Evolutionary conservation across 1,140 invertebrate genomes (phyloP), one percentile per base, ranked within the genome.

Genomic region (Chlorops oryzae): DNA sequence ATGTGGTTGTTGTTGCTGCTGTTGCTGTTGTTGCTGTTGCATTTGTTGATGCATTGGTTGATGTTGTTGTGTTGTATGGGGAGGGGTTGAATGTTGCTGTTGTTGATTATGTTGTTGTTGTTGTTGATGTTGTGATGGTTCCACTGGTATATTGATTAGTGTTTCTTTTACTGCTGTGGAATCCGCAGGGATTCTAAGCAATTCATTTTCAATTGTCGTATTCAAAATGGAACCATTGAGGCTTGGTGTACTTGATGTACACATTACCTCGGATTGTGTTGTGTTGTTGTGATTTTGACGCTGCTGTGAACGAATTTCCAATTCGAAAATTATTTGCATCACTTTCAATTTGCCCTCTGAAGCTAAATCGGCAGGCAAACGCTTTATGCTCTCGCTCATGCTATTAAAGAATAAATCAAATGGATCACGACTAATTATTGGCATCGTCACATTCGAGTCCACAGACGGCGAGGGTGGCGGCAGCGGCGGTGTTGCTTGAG

Each of bases 371-470:
- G 46, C 17, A 0, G 65, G 65, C 37, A 69, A 47, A 1, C 38
- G 28, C n/a, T 69, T 69, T 54, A 69, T 62, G 0, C 61, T 69
- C 23, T 67, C 61, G 9, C 57, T 41, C 18, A 69, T 58, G 35
- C 65, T 69, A 13, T 69, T 63, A 6, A 69, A 62, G 37, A 69
- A 69, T 12, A 69, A 51, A 52, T 69, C 65, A 6, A 62, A 45
- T 4, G 64, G 5, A 4, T 4, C 3, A 4, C 27, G 20, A 18
- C 7, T 22, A 21, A 3, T n/a, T 5, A 25, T 1, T 12, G 27
- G 5, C 28, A 20, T 15, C 25, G 25, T 18, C 21, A 38, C 5
- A 22, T 25, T 45, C n/a, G 21, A n/a, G n/a, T n/a, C 17, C 46
- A 13, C 20, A 12, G 22, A 17, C 2, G 38, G 32, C 21, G 2